A percentile compares a stretch with the other conserved stretches of the same genome.
Conservation (phyloP, 2,888 invertebrate genomes). For the Pandemis corylana region DNA sequence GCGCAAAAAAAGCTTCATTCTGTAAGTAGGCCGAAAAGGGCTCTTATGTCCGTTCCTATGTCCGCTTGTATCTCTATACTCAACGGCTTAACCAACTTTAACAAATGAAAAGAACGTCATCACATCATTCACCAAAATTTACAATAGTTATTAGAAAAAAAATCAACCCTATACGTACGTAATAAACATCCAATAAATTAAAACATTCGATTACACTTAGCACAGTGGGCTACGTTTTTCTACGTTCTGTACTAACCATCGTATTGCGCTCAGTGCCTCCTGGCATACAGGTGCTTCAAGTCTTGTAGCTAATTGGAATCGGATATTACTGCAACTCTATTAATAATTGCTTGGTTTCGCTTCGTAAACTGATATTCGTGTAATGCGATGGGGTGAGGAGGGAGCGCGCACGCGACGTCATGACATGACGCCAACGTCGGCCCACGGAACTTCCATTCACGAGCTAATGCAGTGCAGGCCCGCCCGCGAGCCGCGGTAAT, state of each 20-base stretch:
- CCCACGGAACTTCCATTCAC: conserved; percentile 20
- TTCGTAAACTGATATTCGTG: conserved; percentile 68
- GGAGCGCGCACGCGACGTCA: conserved; percentile 74
- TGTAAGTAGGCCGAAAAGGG: too few relatives aligned
- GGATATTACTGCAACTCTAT: conserved; percentile 53
- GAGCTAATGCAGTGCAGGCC: conserved; percentile 15
- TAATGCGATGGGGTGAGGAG: conserved; percentile 57
- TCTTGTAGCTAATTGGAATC: conserved; percentile 42
- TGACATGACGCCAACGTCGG: conserved; percentile 44
- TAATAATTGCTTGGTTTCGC: conserved; percentile 64
- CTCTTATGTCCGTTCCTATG: too few relatives aligned
- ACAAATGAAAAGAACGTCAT: too few relatives aligned
- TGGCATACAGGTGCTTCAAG: conserved; percentile 21
- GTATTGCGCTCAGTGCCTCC: not conserved
- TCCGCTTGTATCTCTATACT: too few relatives aligned
- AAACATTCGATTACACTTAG: too few relatives aligned
- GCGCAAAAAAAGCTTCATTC: too few relatives aligned
- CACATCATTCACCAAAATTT: too few relatives aligned
- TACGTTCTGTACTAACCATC: not conserved
- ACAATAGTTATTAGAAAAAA: too few relatives aligned
- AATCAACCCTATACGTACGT: too few relatives aligned
- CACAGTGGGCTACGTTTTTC: too few relatives aligned
- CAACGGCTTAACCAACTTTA: too few relatives aligned
- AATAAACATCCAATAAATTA: too few relatives aligned
- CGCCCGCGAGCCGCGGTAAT: conserved; percentile 11